A percentile compares a stretch with the other conserved stretches of the same genome.
Evolutionary conservation across 2,888 invertebrate genomes (phyloP).

Genomic region (Polyommatus icarus): DNA sequence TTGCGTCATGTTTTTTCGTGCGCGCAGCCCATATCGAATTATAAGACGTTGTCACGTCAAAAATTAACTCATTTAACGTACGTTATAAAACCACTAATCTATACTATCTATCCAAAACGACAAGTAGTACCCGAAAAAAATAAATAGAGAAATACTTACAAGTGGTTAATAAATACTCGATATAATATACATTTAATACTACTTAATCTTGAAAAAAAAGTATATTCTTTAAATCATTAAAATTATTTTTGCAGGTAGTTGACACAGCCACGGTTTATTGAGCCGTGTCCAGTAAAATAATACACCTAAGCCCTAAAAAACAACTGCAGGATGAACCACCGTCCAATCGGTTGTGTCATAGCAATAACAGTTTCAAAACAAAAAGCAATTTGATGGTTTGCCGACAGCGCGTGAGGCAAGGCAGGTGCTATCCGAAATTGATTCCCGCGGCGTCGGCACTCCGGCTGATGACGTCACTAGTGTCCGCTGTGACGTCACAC

Average conservation of each 20-base stretch:
- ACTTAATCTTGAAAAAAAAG: no score
- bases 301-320: neutral
- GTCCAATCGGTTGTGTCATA: neutral
- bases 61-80: no score
- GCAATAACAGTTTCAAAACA: constrained; percentile 36
- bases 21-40: no score
- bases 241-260: neutral
- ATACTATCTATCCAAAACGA: no score
- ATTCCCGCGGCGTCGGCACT: constrained; percentile 53
- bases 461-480: constrained; percentile 46
- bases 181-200: no score
- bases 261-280: neutral
- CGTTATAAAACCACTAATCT: no score
- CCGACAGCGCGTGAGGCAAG: constrained; percentile 41
- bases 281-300: neutral
- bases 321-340: neutral
- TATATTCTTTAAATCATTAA: no score
- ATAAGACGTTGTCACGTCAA: no score
- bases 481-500: constrained; percentile 25
- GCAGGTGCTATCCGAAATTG: constrained; percentile 53
- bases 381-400: constrained; percentile 45
- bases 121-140: no score
- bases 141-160: no score
- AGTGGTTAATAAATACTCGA: no score
- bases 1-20: no score